Evolutionary conservation across 2,797 vertebrate species (phyloP).

Genomic region (Syndactyla subalaris): DNA sequence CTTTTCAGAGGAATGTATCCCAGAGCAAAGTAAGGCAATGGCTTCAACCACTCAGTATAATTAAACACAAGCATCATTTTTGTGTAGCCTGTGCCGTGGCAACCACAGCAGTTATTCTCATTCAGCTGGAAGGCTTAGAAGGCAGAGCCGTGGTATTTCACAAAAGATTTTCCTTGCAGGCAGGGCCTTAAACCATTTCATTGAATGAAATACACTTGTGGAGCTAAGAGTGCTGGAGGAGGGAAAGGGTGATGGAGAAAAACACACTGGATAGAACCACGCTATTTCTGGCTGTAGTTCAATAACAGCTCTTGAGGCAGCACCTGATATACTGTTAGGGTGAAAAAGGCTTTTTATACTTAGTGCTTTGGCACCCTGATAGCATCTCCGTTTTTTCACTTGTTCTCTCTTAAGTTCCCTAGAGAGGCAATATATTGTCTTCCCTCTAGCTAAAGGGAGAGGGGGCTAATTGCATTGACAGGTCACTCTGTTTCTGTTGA

Average conservation of each 20-base stretch:
- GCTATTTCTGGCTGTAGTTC: not conserved
- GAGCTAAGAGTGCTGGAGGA: not conserved
- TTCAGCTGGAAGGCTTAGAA: conserved; percentile 30
- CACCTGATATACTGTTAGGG: not conserved
- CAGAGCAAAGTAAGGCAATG: conserved; percentile 11
- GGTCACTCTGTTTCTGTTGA: conserved; percentile 16
- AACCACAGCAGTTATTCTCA: not conserved
- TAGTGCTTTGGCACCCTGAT: conserved; percentile 2
- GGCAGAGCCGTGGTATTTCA: not conserved
- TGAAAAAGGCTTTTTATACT: not conserved
- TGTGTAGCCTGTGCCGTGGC: conserved; percentile 5
- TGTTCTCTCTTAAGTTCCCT: not conserved
- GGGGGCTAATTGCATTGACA: conserved; percentile 16
- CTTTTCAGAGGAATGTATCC: conserved; percentile 10
- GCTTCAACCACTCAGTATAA: conserved; percentile 38
- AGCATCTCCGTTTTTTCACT: not conserved
- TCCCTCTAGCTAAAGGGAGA: conserved; percentile 25
- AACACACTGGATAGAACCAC: not conserved
- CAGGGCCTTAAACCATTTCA: conserved; percentile 17
- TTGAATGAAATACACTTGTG: conserved; percentile 31
- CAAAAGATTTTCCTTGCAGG: conserved; percentile 6
- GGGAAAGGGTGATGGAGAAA: not conserved
- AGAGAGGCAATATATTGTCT: conserved; percentile 3
- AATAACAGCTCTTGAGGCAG: conserved; percentile 14
- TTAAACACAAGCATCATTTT: conserved; percentile 46